Base-by-base conservation (phyloP, 2,888 invertebrate species). In the Clanis bilineata region DNA sequence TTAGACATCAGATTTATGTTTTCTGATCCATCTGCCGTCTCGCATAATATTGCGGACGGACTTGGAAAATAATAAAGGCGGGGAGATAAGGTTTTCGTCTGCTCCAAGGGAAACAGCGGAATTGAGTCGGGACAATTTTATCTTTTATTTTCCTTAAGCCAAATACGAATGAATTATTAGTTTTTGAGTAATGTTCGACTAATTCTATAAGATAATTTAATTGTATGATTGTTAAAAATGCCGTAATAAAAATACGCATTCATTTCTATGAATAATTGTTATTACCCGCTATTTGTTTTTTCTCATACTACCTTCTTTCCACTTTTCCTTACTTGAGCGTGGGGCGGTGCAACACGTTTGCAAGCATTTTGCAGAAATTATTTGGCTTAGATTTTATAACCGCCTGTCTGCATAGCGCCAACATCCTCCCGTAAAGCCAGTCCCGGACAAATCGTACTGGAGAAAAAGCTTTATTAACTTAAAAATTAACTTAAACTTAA, bases 1-100 rank as follows among this genome's bases (percentile, higher is more conserved):
- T 89, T 83, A 88, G 84, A 84, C 80, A 77, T 83, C 80, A 85
- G 85, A 90, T 89, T 90, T 89, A 87, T 88, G 86, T 86, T 83
- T 86, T 84, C 85, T 86, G 87, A 88, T 89, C 86, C 86, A 86
- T 88, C 88, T 85, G 83, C 82, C 79, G 80, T 82, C 80, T 86
- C 83, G 86, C 84, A 86, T 90, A 88, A 90, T 89, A 88, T 87
- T 86, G 86, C 81, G 83, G 85, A 80, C 83, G 79, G 82, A 85
- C 86, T 86, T 77, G 86, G 80, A 85, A 87, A 88, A 90, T 88
- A 90, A 88, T 90, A 90, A 88, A 86, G 82, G 77, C 80, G 66
- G 71, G 71, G 78, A 85, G 82, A 86, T 86, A 88, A 88, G 85
- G 80, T 32, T 51, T 51, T 51, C 32, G 51, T 86, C 82, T 85